These are phyloP conservation scores for Tinea semifulvella DNA, from an alignment of 2,888 invertebrate genomes.

Conservation along the genomic window DNA sequence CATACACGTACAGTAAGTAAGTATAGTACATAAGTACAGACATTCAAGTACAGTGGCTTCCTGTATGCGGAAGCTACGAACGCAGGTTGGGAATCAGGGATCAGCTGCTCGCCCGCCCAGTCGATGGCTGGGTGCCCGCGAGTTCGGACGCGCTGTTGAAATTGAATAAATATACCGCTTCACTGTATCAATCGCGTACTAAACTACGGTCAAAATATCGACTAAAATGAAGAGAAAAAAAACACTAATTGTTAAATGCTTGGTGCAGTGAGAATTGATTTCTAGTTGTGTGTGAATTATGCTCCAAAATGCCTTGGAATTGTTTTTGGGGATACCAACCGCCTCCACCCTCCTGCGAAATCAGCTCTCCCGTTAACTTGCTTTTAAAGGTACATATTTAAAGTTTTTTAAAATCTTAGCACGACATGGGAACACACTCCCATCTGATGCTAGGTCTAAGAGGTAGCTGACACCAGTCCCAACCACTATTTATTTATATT, in stretches of 20 bases:
- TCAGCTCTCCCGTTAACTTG: conserved; percentile 50
- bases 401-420: too few relatives aligned
- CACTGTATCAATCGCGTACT: conserved; percentile 1
- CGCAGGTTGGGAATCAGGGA: conserved; percentile 7
- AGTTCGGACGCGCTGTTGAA: background rate
- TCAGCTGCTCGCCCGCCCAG: conserved; percentile 11
- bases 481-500: too few relatives aligned
- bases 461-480: too few relatives aligned
- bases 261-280: background rate
- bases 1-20: background rate
- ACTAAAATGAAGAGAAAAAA: conserved; percentile 8
- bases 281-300: conserved; percentile 6
- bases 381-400: conserved; percentile 39
- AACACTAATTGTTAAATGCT: background rate
- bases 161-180: conserved; percentile 1
- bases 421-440: too few relatives aligned
- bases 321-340: conserved; percentile 58
- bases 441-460: too few relatives aligned
- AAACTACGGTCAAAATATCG: background rate
- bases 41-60: background rate
- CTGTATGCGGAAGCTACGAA: conserved; percentile 1
- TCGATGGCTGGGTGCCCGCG: conserved; percentile 6
- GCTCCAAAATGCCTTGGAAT: conserved; percentile 52
- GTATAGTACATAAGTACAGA: background rate
- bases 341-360: conserved; percentile 49